Base-by-base conservation (phyloP, 2,888 invertebrate species). In the Apomyelois bistriatella region DNA sequence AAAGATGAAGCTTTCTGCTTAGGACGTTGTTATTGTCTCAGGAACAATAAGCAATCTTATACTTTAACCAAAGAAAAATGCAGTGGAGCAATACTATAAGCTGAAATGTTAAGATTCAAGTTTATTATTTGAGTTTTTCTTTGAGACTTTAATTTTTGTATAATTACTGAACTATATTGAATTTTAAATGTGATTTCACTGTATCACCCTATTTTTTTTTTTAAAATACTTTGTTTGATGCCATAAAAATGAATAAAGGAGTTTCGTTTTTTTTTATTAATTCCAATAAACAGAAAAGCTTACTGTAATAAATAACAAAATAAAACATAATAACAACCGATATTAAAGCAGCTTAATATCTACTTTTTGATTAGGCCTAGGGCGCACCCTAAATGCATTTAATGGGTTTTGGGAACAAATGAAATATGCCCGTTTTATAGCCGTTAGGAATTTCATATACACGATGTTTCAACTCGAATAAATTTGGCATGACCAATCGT, bases 361-460 rank as follows among this genome's bases (percentile, higher is more conserved):
- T 76, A 82, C 85, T 87, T 85, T 88, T 88, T 87, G 86, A 88
- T 89, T 85, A 87, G 76, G 72, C 68, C 70, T 69, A 68, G 65
- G 65, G 70, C 66, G 58, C 61, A 56, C 58, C 69, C 70, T 69
- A 75, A 79, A 79, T 82, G 83, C 77, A 78, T 79, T 84, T 78
- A 85, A 82, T 77, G 72, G 66, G 78, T 83, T 85, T 82, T 78
- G 61, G 66, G 69, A 73, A 70, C 59, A 57, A 64, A 69, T 68
- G 66, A 78, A 76, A 73, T 74, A 73, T 70, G 65, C 69, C 63
- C 61, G 62, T 66, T 69, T 62, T 62, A 61, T 68, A 64, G 66
- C 68, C 58, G 58, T 61, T 60, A 61, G 60, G 65, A 72, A 75
- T 74, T 78, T 70, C 65, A 76, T 52, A 15, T 43, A 42, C 32